Conservation (phyloP, 2,797 vertebrate species). For the Tinamus major region DNA sequence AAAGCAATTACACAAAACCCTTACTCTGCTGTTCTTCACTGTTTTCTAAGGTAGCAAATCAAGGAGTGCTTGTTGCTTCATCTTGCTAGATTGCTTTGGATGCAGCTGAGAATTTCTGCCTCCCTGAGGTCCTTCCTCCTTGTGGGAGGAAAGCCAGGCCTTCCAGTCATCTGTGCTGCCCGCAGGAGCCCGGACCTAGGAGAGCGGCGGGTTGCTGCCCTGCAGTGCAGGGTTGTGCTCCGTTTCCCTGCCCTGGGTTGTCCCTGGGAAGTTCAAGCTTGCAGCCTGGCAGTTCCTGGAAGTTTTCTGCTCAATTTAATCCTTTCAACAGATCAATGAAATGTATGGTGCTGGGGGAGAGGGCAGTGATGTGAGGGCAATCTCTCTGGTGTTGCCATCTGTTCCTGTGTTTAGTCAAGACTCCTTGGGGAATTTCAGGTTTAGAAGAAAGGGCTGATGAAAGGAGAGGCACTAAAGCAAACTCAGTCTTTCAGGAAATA, state of each 20-base stretch:
- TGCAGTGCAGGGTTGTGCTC: neutral
- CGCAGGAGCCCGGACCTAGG: neutral
- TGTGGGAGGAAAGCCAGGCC: neutral
- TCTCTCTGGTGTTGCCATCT: conserved; percentile 54
- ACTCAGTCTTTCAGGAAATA: conserved; percentile 41
- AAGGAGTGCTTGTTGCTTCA: neutral
- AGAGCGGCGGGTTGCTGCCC: accelerated
- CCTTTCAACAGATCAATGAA: conserved; percentile 42
- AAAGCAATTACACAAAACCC: neutral
- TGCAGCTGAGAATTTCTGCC: neutral
- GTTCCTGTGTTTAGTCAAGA: conserved; percentile 37
- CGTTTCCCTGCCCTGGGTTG: neutral
- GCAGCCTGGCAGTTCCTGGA: neutral
- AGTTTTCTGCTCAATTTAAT: conserved; percentile 58
- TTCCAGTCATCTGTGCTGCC: neutral
- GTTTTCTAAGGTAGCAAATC: neutral
- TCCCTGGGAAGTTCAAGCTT: neutral
- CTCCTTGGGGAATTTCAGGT: conserved; percentile 27
- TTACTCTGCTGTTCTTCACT: neutral
- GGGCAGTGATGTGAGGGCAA: neutral
- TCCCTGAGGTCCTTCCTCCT: neutral
- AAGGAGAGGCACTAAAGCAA: conserved; percentile 44
- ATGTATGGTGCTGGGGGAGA: neutral
- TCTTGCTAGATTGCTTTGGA: neutral
- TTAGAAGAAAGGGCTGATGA: conserved; percentile 39